Conservation (phyloP, 2,888 invertebrate genomes). For the Ypsolopha scabrella region DNA sequence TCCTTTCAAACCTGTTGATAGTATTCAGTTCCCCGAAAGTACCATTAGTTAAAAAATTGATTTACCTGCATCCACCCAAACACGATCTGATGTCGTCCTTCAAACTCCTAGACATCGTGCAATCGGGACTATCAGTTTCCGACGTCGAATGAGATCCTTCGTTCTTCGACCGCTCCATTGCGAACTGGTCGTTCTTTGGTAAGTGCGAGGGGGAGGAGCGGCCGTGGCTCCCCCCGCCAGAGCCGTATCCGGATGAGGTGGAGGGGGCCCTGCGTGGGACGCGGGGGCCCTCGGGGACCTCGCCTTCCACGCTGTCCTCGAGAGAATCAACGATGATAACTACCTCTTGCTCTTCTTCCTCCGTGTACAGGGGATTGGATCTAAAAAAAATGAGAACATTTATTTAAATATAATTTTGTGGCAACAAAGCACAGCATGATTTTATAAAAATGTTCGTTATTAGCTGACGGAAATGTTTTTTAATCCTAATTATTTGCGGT, state of each 20-base stretch:
- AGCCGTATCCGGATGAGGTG: slow-evolving; percentile 60
- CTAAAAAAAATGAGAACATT: slow-evolving; percentile 21
- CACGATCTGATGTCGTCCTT: slow-evolving; percentile 59
- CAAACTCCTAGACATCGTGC: slow-evolving; percentile 52
- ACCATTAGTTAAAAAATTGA: background rate
- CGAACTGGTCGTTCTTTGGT: slow-evolving; percentile 36
- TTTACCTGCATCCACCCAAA: slow-evolving; percentile 52
- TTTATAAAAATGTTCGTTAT: no score
- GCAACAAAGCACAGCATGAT: no score
- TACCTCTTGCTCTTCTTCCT: slow-evolving; percentile 63
- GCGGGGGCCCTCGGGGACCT: slow-evolving; percentile 22
- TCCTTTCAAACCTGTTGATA: no score
- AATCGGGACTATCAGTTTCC: slow-evolving; percentile 51
- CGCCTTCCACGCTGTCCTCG: slow-evolving; percentile 35
- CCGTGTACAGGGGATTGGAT: slow-evolving; percentile 57
- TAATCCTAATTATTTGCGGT: no score
- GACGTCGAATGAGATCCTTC: slow-evolving; percentile 21
- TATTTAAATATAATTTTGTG: no score
- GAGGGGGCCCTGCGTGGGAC: slow-evolving; percentile 52
- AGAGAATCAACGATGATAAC: slow-evolving; percentile 58
- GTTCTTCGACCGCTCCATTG: slow-evolving; percentile 18
- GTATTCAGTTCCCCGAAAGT: no score
- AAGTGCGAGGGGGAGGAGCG: slow-evolving; percentile 38
- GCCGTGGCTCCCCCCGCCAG: slow-evolving; percentile 56
- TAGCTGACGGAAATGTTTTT: no score